phyloP scores from a whole-genome alignment of 30 jellyfish, hydroid and myxozoan species.

The Sanderia malayensis region DNA sequence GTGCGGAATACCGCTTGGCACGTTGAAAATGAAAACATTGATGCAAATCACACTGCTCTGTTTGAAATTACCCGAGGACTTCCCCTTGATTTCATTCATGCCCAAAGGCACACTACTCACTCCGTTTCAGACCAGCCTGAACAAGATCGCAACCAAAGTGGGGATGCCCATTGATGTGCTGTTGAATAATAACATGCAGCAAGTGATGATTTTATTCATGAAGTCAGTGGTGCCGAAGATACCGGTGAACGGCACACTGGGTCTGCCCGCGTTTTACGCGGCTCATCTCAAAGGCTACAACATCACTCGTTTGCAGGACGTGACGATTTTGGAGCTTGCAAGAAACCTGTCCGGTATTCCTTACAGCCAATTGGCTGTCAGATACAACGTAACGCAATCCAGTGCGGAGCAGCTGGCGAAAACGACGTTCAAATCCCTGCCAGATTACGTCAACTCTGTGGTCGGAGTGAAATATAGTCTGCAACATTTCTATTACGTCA shows the following conservation, averaged over 20 bases:
- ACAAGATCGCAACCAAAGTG: constrained; percentile 20
- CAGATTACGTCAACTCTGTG: not conserved
- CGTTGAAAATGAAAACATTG: constrained; percentile 10
- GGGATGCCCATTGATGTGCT: constrained; percentile 7
- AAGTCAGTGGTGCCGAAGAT: not conserved
- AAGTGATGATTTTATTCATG: not conserved
- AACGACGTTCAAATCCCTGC: constrained; percentile 1
- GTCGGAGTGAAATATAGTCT: not conserved
- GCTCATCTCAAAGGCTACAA: constrained; percentile 2
- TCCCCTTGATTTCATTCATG: constrained; percentile 15
- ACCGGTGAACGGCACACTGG: not conserved
- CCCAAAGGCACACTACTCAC: constrained; percentile 10
- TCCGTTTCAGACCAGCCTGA: constrained; percentile 7
- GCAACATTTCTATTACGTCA: constrained; percentile 29
- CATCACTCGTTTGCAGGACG: not conserved
- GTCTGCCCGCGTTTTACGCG: constrained; percentile 25
- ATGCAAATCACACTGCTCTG: constrained; percentile 28
- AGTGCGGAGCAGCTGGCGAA: not conserved
- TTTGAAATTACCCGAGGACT: constrained; percentile 35
- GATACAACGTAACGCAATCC: not conserved
- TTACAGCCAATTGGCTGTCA: not conserved
- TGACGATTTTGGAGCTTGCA: constrained; percentile 17
- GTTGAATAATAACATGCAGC: not conserved
- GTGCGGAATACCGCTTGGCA: constrained; percentile 12
- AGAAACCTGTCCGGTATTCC: not conserved